Conservation (phyloP, 2,888 invertebrate species). For the Dynastes grantii region DNA sequence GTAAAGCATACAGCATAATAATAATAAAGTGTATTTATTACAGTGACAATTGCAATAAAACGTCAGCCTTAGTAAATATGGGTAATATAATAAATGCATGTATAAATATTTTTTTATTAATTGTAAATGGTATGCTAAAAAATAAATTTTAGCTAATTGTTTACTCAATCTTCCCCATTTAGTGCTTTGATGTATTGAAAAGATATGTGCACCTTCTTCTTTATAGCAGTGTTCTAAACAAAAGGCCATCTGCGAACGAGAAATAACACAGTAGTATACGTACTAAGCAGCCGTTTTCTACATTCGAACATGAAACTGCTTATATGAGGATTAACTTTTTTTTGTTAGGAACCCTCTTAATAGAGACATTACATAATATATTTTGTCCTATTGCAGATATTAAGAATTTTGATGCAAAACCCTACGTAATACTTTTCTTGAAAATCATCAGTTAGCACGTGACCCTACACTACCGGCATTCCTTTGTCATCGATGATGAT, state of each 20-base stretch:
- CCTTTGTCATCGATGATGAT: background rate
- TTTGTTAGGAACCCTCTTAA: background rate
- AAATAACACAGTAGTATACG: background rate
- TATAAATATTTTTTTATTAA: too few relatives aligned
- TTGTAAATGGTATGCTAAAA: too few relatives aligned
- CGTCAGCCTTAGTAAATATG: too few relatives aligned
- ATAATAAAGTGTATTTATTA: too few relatives aligned
- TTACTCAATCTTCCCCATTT: too few relatives aligned
- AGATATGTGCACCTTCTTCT: background rate
- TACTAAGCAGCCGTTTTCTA: background rate
- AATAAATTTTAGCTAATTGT: too few relatives aligned
- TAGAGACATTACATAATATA: too few relatives aligned
- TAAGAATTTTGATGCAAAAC: background rate
- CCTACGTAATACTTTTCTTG: background rate
- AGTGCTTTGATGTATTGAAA: too few relatives aligned
- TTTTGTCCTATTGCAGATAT: background rate
- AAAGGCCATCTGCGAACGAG: slow-evolving; percentile 4
- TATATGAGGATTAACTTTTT: background rate
- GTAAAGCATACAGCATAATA: too few relatives aligned
- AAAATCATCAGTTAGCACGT: background rate
- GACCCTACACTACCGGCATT: background rate
- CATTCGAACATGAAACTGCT: background rate
- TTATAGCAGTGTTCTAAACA: background rate
- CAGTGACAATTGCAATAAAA: too few relatives aligned
- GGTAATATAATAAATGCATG: too few relatives aligned